phyloP scores from a whole-genome alignment of 2,113 vertebrate species.

The Laticauda colubrina region DNA sequence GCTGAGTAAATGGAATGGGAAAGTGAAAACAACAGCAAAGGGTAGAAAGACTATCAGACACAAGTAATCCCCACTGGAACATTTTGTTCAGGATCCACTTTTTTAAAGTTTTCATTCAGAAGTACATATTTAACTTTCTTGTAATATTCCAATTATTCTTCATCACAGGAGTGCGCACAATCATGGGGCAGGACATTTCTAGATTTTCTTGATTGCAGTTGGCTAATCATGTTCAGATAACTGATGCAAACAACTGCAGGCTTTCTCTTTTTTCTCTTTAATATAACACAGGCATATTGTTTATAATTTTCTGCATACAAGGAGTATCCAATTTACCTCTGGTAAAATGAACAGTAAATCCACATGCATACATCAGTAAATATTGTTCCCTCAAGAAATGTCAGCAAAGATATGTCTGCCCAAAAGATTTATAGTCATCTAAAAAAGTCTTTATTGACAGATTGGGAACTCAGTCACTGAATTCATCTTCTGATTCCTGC shows the following conservation, averaged over 20 bases:
- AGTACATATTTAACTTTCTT: not conserved
- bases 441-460: not conserved
- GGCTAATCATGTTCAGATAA: not conserved
- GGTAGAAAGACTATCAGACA: not conserved
- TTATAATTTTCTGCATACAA: conserved; percentile 40
- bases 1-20: not conserved
- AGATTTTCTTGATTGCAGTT: not conserved
- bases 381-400: conserved; percentile 1
- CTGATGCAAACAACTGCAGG: conserved; percentile 1
- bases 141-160: not conserved
- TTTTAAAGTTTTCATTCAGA: not conserved
- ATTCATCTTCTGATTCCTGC: not conserved
- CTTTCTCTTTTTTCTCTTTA: conserved; percentile 41
- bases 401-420: not conserved
- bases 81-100: not conserved
- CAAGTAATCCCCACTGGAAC: not conserved
- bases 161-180: not conserved
- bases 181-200: not conserved
- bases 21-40: not conserved
- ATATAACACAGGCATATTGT: conserved; percentile 8
- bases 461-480: not conserved
- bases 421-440: not conserved
- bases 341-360: not conserved
- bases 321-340: not conserved
- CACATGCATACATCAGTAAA: conserved; percentile 18